Evolutionary conservation across 2,113 vertebrate species (phyloP), one percentile per base, ranked within the genome.

Genomic region (Thunnus thynnus): DNA sequence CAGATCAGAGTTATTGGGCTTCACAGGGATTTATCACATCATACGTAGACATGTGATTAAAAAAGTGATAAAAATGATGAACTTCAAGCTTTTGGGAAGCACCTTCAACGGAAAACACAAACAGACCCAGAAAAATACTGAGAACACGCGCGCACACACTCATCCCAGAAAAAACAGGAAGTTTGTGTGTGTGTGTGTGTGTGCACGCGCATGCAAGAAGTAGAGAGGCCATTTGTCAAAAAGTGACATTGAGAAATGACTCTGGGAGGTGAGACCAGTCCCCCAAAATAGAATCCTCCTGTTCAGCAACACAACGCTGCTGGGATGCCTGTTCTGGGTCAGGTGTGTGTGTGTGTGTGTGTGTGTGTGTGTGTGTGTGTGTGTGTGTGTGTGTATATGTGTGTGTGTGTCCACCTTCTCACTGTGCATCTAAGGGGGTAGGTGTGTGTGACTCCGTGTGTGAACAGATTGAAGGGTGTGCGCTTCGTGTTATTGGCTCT

Each of bases 191-290:
- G 32, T 36, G 32, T 36, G 32, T 27, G 54, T 25, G 20, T 14
- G 11, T 1, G 2, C 2, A 14, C 18, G 25, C 1, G 1, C 12
- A 1, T 14, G 14, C 17, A 13, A 13, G 5, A 18, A 48, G 12
- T 71, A 52, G 48, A 18, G 22, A 70, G 27, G 66, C 62, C 57
- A 87, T 90, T 85, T 4, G 22, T 84, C 60, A 87, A 61, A 78
- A 36, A 67, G 13, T 81, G 84, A 83, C 84, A 72, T 54, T 85
- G 67, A 89, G 55, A 76, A 91, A 79, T 85, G 50, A 76, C 67
- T 27, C 1, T 9, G 57, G 66, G 20, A 71, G 56, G 57, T 68
- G 78, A 65, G 61, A 78, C 68, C 36, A 54, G 41, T 41, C 12
- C 41, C 76, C 71, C 27, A 65, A 80, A 85, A 83, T 79, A 84